Base-by-base conservation (phyloP, 2,113 vertebrate species). In the Illadopsis cleaveri region DNA sequence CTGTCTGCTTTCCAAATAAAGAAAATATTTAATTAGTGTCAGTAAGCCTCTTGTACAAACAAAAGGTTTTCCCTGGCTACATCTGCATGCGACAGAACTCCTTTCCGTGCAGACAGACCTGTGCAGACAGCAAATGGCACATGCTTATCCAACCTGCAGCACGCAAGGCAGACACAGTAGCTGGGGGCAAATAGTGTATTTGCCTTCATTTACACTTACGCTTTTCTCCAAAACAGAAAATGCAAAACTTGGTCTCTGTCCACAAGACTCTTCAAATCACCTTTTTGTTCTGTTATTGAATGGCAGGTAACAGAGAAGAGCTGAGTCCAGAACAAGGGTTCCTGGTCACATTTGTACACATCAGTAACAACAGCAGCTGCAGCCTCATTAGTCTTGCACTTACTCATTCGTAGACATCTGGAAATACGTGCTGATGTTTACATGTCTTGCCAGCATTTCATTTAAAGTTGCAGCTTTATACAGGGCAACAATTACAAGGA, bases 1-100 rank as follows among this genome's bases (percentile, higher is more conserved):
- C 28, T 78, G 47, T 37, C 86, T 83, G 51, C 47, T 92, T 86
- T 89, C 53, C 65, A 90, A 94, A 83, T 56, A 71, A 81, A 92
- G 48, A 83, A 93, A 92, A 84, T 56, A 31, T 92, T 93, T 81
- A 84, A 90, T 84, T 95, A 68, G 60, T 20, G 28, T 82, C 89
- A 81, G 33, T 83, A 75, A 92, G 35, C 35, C 65, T 83, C 60
- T 78, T 78, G 53, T 64, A 68, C 53, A 94, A 95, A 89, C 38
- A 83, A 82, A 93, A 89, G 50, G 2, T 75, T 83, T 58, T 92
- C 38, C 33, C 80, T 76, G 47, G 80, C 77, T 90, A 47, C 42
- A n/a, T 44, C 86, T 83, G 47, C n/a, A 58, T 76, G 45, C 0
- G 0, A 20, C 38, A 89, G 72, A 92, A 40, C 30, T 25, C 33